Percentiles rank a stretch among this genome's conserved stretches.
These are phyloP conservation scores for Acanthurus tractus DNA, from an alignment of 2,797 vertebrate species.

Conservation along the genomic window DNA sequence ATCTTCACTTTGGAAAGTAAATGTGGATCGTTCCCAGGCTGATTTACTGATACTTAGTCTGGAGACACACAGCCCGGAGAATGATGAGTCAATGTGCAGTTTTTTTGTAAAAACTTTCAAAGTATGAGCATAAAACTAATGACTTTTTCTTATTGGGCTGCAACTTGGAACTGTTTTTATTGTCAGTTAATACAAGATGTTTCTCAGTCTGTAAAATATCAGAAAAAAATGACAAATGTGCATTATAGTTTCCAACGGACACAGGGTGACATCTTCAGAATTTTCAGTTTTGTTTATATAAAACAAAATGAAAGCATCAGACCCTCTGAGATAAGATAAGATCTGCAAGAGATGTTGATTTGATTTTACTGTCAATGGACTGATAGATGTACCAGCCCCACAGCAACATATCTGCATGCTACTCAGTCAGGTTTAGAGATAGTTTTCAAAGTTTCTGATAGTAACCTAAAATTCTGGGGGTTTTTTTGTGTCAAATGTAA, in stretches of 20 bases:
- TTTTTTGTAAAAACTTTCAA: conserved; percentile 1
- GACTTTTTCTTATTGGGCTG: background rate
- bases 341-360: no score
- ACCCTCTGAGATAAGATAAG: no score
- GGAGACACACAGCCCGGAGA: conserved; percentile 21
- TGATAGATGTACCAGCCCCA: no score
- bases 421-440: background rate
- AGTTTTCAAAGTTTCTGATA: background rate
- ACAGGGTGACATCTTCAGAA: no score
- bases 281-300: no score
- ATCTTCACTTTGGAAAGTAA: conserved; percentile 49
- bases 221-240: background rate
- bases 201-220: background rate
- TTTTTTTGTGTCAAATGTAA: background rate
- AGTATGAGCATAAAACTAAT: background rate
- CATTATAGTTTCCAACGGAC: background rate
- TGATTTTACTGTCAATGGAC: no score
- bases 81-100: conserved; percentile 1
- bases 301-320: no score
- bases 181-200: background rate
- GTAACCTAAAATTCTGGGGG: no score
- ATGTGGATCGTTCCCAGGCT: conserved; percentile 29
- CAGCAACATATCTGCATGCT: background rate
- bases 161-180: background rate
- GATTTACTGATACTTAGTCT: conserved; percentile 29